A percentile compares a stretch with the other conserved stretches of the same genome.
Evolutionary conservation across 2,888 invertebrate genomes (phyloP).

Genomic region (Tanaodytes sp.): DNA sequence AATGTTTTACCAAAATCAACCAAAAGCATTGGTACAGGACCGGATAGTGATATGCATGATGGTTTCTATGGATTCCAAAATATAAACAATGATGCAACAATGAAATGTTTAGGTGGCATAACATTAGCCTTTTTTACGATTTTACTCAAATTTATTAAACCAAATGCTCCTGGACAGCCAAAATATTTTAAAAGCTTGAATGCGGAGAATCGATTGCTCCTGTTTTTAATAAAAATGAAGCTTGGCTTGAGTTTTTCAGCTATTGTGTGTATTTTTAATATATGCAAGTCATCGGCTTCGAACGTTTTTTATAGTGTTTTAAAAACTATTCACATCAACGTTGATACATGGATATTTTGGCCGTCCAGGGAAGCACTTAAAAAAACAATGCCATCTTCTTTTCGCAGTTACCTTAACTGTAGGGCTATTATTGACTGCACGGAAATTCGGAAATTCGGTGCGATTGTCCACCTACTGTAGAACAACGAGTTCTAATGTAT

Average conservation of each 20-base stretch:
- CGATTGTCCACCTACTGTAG: constrained; percentile 43
- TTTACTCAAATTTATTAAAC: constrained; percentile 23
- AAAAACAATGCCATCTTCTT: constrained; percentile 40
- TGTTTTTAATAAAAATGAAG: constrained; percentile 17
- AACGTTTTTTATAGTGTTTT: constrained; percentile 28
- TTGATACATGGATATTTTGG: constrained; percentile 54
- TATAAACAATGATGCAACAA: background rate
- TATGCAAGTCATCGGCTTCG: constrained; percentile 14
- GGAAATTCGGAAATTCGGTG: constrained; percentile 43
- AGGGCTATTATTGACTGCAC: constrained; percentile 48
- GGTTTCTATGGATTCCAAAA: constrained; percentile 10
- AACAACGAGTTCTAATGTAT: constrained; percentile 54
- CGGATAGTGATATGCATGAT: constrained; percentile 11
- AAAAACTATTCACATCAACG: constrained; percentile 32
- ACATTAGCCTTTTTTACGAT: constrained; percentile 18
- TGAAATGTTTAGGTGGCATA: constrained; percentile 4
- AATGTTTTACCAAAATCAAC: constrained; percentile 5
- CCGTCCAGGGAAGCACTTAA: constrained; percentile 47
- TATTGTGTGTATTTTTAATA: constrained; percentile 8
- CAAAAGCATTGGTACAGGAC: constrained; percentile 1
- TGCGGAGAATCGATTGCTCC: constrained; percentile 21
- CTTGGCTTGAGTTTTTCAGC: background rate
- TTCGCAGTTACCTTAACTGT: too few relatives aligned
- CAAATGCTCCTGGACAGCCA: constrained; percentile 18
- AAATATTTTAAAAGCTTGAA: constrained; percentile 8